Base-by-base conservation (phyloP, 2,888 invertebrate species). In the Hipparchia sbordonii region DNA sequence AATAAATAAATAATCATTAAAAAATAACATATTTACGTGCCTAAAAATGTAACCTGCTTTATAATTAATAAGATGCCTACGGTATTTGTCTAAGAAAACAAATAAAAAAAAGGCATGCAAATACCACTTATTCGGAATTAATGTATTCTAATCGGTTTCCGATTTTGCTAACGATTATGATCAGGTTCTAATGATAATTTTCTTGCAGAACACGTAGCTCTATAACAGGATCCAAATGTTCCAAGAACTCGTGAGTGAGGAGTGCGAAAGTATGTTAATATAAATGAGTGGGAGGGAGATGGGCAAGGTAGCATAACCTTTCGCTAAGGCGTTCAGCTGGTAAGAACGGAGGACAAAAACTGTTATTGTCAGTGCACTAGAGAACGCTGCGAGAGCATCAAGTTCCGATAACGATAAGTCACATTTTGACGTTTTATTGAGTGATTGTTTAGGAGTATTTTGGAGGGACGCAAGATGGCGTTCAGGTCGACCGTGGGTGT, bases 341-440 rank as follows among this genome's bases (percentile, higher is more conserved):
- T 91, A 89, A 91, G 90, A 89, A 87, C 85, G 85, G 88, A 86
- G 84, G 86, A 88, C 90, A 88, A 90, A 91, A 90, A 89, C 81
- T 89, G 87, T 87, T 89, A 86, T 88, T 87, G 86, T 87, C 93
- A 93, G 92, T 93, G 87, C 87, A 85, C 86, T 82, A 82, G 86
- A 85, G 90, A 87, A 87, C 86, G 89, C 85, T 88, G 88, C 80
- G 85, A 88, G 85, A 87, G 87, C 89, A 89, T 85, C 88, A 89
- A 85, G 81, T 84, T 82, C 83, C 83, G 84, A 79, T 82, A 86
- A 87, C 83, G 84, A 79, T 82, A 86, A 87, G 88, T 88, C 88
- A 89, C 86, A 75, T 77, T 79, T 89, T 92, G 90, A 88, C 87
- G 86, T 85, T 87, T 84, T 83, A 83, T 79, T 85, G 84, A 83